Evolutionary conservation across 2,888 invertebrate genomes (phyloP).

Genomic region (Zootermopsis nevadensis): DNA sequence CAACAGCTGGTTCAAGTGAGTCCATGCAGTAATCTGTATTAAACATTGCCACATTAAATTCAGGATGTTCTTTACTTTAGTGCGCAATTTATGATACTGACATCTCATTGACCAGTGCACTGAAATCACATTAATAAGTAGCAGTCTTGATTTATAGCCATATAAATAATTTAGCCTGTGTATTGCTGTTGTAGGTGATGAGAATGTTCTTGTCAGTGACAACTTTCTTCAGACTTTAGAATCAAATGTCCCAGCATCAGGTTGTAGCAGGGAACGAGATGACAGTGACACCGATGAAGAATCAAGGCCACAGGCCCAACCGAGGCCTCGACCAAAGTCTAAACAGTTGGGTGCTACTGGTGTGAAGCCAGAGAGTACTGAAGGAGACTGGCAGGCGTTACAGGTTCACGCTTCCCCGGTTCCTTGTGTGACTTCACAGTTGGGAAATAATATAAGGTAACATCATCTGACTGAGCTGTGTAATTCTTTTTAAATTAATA

Average conservation of each 20-base stretch:
- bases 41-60: no score
- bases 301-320: neutral
- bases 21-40: neutral
- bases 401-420: no score
- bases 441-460: neutral
- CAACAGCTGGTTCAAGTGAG: conserved; percentile 24
- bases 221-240: neutral
- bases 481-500: no score
- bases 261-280: neutral
- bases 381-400: neutral
- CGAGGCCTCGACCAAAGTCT: neutral
- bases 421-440: neutral
- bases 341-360: neutral
- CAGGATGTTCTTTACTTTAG: no score
- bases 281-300: conserved; percentile 47
- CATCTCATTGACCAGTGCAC: no score
- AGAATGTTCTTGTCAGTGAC: conserved; percentile 34
- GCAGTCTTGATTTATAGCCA: no score
- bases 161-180: no score
- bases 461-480: no score
- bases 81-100: no score
- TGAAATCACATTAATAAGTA: no score
- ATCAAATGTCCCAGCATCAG: neutral
- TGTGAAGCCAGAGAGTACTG: neutral
- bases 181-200: conserved; percentile 38